Conservation (phyloP, 2,113 vertebrate species). For the Manacus vitellinus region DNA sequence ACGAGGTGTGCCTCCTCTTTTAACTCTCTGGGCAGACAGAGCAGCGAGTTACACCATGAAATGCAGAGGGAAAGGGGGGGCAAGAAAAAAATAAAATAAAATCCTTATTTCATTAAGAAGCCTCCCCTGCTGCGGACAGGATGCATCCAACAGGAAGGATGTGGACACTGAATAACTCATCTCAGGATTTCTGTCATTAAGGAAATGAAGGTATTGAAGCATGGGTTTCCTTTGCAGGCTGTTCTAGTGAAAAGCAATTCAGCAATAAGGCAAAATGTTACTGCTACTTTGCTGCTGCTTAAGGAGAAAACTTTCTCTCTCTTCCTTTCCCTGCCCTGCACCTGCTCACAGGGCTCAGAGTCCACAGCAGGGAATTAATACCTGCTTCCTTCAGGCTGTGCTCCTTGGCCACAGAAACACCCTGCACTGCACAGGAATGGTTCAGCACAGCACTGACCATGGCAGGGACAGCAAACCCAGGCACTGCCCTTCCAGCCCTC, state of each 20-base stretch:
- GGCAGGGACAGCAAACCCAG: not conserved
- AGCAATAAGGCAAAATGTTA: not conserved
- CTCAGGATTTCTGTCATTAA: slow-evolving; percentile 63
- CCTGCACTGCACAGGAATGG: not conserved
- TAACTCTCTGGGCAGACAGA: not conserved
- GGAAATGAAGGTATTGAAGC: slow-evolving; percentile 29
- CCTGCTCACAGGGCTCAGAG: not conserved
- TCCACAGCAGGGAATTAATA: not conserved
- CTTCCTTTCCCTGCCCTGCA: slow-evolving; percentile 23
- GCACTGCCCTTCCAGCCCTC: not conserved
- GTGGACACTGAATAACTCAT: slow-evolving; percentile 43
- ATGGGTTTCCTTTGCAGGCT: slow-evolving; percentile 21
- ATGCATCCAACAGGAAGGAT: slow-evolving; percentile 73
- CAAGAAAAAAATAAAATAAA: not conserved
- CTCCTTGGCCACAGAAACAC: not conserved
- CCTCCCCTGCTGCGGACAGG: slow-evolving; percentile 55
- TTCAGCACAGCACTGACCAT: not conserved
- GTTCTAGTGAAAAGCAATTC: slow-evolving; percentile 27
- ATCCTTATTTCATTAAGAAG: slow-evolving; percentile 26
- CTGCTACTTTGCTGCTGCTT: not conserved
- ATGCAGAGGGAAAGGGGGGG: not conserved
- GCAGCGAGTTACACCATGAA: not conserved
- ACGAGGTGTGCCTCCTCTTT: not conserved
- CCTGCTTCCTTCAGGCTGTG: not conserved
- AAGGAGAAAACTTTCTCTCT: slow-evolving; percentile 38